Conservation (phyloP, 2,113 vertebrate genomes). For the Hyla sarda region DNA sequence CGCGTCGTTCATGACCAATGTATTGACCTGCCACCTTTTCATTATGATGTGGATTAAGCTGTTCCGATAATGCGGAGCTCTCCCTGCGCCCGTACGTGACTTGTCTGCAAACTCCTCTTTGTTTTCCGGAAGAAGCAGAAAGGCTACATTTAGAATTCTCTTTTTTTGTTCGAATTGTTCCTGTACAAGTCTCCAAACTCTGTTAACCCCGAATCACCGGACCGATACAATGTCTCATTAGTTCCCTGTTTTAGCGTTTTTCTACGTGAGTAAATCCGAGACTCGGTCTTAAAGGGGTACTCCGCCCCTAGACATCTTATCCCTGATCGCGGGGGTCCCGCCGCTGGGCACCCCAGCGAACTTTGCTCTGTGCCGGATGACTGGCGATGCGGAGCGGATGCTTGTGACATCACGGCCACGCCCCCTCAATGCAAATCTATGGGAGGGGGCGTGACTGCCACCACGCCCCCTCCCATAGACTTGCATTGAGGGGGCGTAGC, state of each 20-base stretch:
- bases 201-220: constrained; percentile 5
- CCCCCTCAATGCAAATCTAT: no score
- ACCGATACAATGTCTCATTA: neutral
- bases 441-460: no score
- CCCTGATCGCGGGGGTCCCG: no score
- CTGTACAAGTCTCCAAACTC: neutral
- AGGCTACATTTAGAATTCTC: constrained; percentile 14
- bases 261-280: neutral
- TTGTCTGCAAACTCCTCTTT: constrained; percentile 20
- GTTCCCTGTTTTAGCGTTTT: neutral
- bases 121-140: neutral
- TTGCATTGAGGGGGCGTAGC: no score
- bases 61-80: constrained; percentile 25
- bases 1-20: neutral
- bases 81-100: neutral
- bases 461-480: no score
- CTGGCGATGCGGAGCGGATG: no score
- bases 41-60: constrained; percentile 3
- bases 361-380: no score
- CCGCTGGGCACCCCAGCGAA: no score
- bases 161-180: constrained; percentile 12
- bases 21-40: constrained; percentile 1
- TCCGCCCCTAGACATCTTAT: no score
- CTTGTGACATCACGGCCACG: no score
- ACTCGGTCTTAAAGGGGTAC: neutral